These are phyloP conservation scores for Delichon dasypus DNA, from an alignment of 2,797 vertebrate genomes.

Conservation along the genomic window DNA sequence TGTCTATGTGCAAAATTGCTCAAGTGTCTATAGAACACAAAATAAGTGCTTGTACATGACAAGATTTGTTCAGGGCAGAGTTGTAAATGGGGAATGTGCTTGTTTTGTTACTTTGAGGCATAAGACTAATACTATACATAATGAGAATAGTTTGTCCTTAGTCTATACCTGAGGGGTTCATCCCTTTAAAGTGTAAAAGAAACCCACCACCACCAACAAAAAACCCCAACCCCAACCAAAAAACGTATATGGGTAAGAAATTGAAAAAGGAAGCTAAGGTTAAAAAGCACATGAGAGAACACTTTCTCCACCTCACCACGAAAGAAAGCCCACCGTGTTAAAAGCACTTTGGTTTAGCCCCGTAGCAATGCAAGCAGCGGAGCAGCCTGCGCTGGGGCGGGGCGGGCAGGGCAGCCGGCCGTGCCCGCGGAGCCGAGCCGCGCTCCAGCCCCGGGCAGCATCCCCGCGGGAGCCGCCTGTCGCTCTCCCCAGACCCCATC, in stretches of 20 bases:
- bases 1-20: background rate
- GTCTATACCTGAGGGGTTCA: background rate
- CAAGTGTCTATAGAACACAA: background rate
- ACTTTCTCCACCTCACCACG: background rate
- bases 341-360: background rate
- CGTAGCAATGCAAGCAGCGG: background rate
- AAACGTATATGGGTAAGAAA: background rate
- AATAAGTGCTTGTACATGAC: background rate
- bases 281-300: background rate
- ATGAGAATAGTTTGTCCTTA: background rate
- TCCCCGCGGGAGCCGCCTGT: background rate
- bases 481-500: conserved; percentile 33
- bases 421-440: too few relatives aligned
- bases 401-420: background rate
- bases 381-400: background rate
- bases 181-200: background rate
- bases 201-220: too few relatives aligned
- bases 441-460: too few relatives aligned
- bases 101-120: background rate
- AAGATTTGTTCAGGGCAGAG: background rate
- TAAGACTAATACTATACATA: background rate
- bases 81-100: background rate
- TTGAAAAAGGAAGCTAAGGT: background rate
- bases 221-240: too few relatives aligned
- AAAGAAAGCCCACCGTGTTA: background rate